Conservation (phyloP, 2,888 invertebrate species). For the Fabriciana adippe region DNA sequence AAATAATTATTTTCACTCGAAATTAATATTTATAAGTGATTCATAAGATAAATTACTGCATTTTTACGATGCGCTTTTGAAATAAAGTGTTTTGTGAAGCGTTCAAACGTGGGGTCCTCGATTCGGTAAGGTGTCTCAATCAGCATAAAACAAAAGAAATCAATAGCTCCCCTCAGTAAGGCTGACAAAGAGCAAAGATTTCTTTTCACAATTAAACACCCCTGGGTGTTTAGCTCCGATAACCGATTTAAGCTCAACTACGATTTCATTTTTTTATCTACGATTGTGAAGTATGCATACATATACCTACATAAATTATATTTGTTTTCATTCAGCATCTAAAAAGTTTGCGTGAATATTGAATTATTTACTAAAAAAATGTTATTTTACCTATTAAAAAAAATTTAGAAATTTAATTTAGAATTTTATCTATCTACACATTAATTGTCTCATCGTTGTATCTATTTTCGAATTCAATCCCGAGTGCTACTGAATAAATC, state of each 20-base stretch:
- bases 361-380: conserved; percentile 21
- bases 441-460: background rate
- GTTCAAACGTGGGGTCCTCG: conserved; percentile 62
- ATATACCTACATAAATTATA: background rate
- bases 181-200: conserved; percentile 82
- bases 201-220: conserved; percentile 82
- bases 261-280: conserved; percentile 44
- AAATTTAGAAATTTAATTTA: no score
- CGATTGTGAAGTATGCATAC: conserved; percentile 22
- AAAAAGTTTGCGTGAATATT: no score
- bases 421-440: background rate
- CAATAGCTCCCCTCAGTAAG: conserved; percentile 73
- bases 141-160: conserved; percentile 83
- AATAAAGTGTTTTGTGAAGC: conserved; percentile 77
- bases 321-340: no score
- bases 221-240: conserved; percentile 70
- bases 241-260: conserved; percentile 64
- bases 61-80: conserved; percentile 55
- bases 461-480: conserved; percentile 10
- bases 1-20: no score
- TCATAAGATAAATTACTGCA: conserved; percentile 10
- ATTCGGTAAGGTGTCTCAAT: conserved; percentile 80
- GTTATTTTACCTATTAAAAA: background rate
- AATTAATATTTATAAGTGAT: background rate
- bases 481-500: conserved; percentile 30